phyloP scores from a whole-genome alignment of 2,888 invertebrate genomes.

The Caenorhabditis imperialis region DNA sequence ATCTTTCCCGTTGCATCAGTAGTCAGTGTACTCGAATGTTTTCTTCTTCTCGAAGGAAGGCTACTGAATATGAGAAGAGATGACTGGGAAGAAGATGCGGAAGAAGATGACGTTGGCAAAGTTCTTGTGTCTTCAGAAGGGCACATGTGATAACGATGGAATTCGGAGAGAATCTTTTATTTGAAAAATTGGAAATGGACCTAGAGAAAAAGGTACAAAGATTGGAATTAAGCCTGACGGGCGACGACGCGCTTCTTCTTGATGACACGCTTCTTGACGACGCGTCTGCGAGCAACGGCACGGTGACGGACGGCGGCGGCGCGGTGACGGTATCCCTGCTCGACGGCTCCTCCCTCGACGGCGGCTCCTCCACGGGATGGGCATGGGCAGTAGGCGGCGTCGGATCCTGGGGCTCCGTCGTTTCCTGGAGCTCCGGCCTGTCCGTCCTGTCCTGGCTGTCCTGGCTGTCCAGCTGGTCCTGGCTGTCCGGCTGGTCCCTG shows the following conservation, averaged over 20 bases:
- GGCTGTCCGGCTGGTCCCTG: slow-evolving; percentile 53
- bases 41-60: background rate
- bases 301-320: slow-evolving; percentile 38
- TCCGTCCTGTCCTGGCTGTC: slow-evolving; percentile 58
- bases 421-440: slow-evolving; percentile 57
- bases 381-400: slow-evolving; percentile 58
- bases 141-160: slow-evolving; percentile 1
- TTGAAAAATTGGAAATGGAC: slow-evolving; percentile 15
- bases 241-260: slow-evolving; percentile 52
- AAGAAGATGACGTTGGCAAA: too few relatives aligned
- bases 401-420: slow-evolving; percentile 53
- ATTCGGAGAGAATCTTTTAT: slow-evolving; percentile 16
- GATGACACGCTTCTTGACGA: slow-evolving; percentile 49
- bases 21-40: slow-evolving; percentile 3
- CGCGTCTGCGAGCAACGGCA: slow-evolving; percentile 35
- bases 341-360: slow-evolving; percentile 20
- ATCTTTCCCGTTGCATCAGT: slow-evolving; percentile 2
- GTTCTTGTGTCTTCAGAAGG: background rate
- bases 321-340: slow-evolving; percentile 46
- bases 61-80: too few relatives aligned
- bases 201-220: background rate
- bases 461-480: slow-evolving; percentile 62
- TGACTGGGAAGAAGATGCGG: too few relatives aligned
- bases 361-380: slow-evolving; percentile 49
- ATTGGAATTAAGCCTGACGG: slow-evolving; percentile 39